Evolutionary conservation across 2,113 vertebrate species (phyloP).

Genomic region (Fulmarus glacialis): DNA sequence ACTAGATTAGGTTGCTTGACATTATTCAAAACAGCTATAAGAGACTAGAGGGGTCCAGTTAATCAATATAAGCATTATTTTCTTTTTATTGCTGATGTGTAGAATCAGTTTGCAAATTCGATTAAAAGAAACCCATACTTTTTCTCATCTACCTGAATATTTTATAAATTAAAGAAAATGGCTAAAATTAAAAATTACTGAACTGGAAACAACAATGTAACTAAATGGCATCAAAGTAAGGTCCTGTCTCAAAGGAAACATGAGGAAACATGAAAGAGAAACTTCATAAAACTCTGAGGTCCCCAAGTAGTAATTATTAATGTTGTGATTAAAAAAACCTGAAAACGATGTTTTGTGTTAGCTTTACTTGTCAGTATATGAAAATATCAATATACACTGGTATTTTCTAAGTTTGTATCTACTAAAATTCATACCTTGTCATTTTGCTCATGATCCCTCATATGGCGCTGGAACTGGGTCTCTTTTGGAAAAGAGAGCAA

Average conservation of each 20-base stretch:
- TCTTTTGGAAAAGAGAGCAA: slow-evolving; percentile 88
- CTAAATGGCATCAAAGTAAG: neutral
- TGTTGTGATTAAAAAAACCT: neutral
- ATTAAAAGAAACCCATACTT: neutral
- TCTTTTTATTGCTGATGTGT: neutral
- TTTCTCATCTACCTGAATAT: neutral
- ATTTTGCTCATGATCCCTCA: slow-evolving; percentile 91
- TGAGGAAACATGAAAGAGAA: neutral
- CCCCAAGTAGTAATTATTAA: neutral
- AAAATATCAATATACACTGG: neutral
- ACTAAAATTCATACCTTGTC: slow-evolving; percentile 85
- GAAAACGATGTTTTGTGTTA: neutral
- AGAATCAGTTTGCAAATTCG: neutral
- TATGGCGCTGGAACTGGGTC: slow-evolving; percentile 93
- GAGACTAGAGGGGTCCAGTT: neutral
- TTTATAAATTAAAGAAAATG: neutral
- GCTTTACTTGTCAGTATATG: neutral
- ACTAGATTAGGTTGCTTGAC: neutral
- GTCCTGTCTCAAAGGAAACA: neutral
- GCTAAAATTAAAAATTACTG: neutral
- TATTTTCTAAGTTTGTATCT: neutral
- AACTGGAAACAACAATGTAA: neutral
- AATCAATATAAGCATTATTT: neutral
- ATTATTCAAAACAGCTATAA: neutral
- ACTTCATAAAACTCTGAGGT: neutral